Base-by-base conservation (phyloP, 2,888 invertebrate genomes). In the Ornithoptera alexandrae region DNA sequence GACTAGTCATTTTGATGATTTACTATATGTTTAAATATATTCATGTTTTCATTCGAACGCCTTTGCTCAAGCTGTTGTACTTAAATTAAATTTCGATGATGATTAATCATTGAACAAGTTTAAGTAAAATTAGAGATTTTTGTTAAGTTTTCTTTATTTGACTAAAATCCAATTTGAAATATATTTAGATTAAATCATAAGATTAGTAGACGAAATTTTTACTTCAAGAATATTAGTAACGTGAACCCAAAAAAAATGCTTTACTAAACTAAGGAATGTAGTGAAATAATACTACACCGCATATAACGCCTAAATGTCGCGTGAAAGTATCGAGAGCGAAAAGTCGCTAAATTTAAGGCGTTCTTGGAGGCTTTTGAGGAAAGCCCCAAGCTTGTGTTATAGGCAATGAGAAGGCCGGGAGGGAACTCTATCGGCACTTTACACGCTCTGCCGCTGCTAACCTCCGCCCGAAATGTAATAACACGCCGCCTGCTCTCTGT, bases 271-370 rank as follows among this genome's bases (percentile, higher is more conserved):
- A 81, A 77, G 74, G 78, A 77, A 78, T 79, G 79, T 78, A 77
- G 77, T 82, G 81, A 85, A 84, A 86, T 85, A 83, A 82, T 81
- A 78, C 70, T 71, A 75, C 72, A 73, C 77, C 75, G 81, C 75
- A 74, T 77, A 78, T 75, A 87, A 81, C 83, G 77, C 82, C 84
- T 84, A 87, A 90, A 88, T 84, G 88, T 84, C 83, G 84, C 89
- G 87, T 88, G 87, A 91, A 89, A 85, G 87, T 88, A 88, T 91
- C 86, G 87, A 84, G 86, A 87, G 88, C 88, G 87, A 87, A 89
- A 90, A 90, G 89, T 90, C 90, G 89, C 90, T 90, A 89, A 90
- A 92, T 91, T 90, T 88, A 87, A 87, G 88, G 87, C 90, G 85
- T 87, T 91, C 85, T 85, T 80, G 83, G 83, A 89, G 87, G 91